Base-by-base conservation (phyloP, 2,888 invertebrate species). In the Drosophila tripunctata region DNA sequence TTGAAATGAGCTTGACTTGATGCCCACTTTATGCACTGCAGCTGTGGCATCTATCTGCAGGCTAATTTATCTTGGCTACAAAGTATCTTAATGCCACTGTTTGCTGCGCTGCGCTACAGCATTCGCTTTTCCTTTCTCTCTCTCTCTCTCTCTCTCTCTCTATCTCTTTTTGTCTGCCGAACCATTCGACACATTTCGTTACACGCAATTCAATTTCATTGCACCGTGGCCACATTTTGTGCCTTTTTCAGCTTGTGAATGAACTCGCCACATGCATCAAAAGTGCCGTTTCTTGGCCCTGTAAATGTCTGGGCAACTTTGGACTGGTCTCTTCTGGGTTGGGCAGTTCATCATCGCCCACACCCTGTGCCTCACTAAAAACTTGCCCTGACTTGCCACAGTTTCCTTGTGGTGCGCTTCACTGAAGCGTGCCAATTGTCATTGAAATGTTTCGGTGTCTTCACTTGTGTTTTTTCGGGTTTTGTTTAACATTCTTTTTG, bases 381-480 rank as follows among this genome's bases (percentile, higher is more conserved):
- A n/a, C 44, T 30, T 36, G 48, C 63, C 41, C 22, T 12, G 35
- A 38, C 38, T 36, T 24, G 43, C 31, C 38, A 60, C 48, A 63
- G 63, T 61, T 74, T 51, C 51, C 66, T 73, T 66, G 38, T 68
- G 61, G 62, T 43, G 41, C 81, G 83, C 84, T 83, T 64, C 83
- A 83, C 21, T 86, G 83, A 78, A 83, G 83, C 83, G 78, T 83
- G 84, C 77, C 84, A 81, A 75, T 72, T 77, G 76, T 72, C 75
- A 78, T 78, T 80, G 83, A 85, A 82, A 82, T 68, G 67, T 78
- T 82, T 78, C 78, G 82, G 82, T 69, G 44, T 82, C 69, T 72
- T 81, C 54, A 65, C 52, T 64, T 58, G 45, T 66, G 40, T 43
- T 67, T 61, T 57, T 57, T 66, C 5, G 43, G 47, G 40, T 44